Conservation (phyloP, 2,888 invertebrate species). For the Actias luna region DNA sequence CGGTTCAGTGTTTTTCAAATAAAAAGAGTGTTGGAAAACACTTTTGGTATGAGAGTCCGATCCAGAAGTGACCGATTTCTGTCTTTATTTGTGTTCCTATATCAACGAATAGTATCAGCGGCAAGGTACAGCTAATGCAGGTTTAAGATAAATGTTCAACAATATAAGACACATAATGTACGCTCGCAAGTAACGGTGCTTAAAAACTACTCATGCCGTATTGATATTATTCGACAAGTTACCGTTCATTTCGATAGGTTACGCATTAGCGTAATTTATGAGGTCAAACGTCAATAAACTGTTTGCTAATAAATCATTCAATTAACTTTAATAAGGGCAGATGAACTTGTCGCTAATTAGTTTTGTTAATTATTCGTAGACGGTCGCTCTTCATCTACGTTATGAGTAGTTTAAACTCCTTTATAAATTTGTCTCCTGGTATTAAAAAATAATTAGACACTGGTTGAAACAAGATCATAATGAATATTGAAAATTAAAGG, state of each 20-base stretch:
- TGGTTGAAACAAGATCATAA: too few relatives aligned
- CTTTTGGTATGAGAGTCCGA: too few relatives aligned
- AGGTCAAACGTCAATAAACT: slow-evolving; percentile 40
- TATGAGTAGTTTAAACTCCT: slow-evolving; percentile 4
- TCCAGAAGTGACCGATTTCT: too few relatives aligned
- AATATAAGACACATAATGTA: background rate
- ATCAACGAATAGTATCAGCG: background rate
- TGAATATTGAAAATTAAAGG: too few relatives aligned
- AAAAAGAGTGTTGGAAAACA: too few relatives aligned
- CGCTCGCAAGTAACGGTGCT: slow-evolving; percentile 15
- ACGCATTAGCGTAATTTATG: slow-evolving; percentile 18
- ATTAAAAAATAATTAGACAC: too few relatives aligned
- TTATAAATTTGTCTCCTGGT: background rate
- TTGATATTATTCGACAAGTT: slow-evolving; percentile 16
- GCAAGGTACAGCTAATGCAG: background rate
- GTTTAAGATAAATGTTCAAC: slow-evolving; percentile 2
- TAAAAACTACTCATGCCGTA: background rate
- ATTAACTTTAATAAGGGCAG: slow-evolving; percentile 42
- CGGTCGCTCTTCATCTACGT: slow-evolving; percentile 11
- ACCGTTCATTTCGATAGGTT: slow-evolving; percentile 29
- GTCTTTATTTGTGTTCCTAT: too few relatives aligned
- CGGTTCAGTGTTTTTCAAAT: too few relatives aligned
- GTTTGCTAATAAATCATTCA: slow-evolving; percentile 34
- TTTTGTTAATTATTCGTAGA: slow-evolving; percentile 19
- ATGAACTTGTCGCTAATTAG: slow-evolving; percentile 34